Evolutionary conservation across 2,113 vertebrate species (phyloP).

Genomic region (Pampusana beccarii): DNA sequence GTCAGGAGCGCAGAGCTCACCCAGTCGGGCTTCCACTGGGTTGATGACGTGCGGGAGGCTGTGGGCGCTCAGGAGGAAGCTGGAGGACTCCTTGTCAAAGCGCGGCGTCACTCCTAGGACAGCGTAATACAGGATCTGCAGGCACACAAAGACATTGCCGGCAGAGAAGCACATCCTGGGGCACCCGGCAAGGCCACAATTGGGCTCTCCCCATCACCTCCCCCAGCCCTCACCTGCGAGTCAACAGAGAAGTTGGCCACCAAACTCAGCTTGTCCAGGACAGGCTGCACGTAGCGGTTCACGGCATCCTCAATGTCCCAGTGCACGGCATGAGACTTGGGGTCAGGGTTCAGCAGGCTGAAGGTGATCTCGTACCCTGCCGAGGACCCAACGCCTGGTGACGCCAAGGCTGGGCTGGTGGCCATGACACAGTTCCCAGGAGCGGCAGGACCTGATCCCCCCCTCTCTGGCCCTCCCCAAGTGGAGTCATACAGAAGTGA

Average conservation of each 20-base stretch:
- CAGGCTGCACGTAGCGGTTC: conserved; percentile 82
- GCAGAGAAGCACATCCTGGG: accelerated
- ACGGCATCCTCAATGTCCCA: conserved; percentile 93
- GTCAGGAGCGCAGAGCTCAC: conserved; percentile 61
- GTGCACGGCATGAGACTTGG: conserved; percentile 85
- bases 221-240: conserved; percentile 84
- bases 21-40: conserved; percentile 92
- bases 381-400: background rate
- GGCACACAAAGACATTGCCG: background rate
- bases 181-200: background rate
- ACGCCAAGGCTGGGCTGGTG: accelerated
- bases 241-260: conserved; percentile 94
- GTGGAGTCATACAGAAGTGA: accelerated
- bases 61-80: conserved; percentile 85
- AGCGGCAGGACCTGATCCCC: background rate
- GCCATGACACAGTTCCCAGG: background rate
- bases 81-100: conserved; percentile 81
- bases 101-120: conserved; percentile 91
- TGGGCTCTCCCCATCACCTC: background rate
- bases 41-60: conserved; percentile 97
- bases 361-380: conserved; percentile 96
- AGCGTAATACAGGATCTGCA: conserved; percentile 89
- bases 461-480: background rate
- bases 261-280: conserved; percentile 84
- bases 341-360: conserved; percentile 94